phyloP scores from a whole-genome alignment of 1,140 invertebrate genomes.

The Drosophila baimaii region DNA sequence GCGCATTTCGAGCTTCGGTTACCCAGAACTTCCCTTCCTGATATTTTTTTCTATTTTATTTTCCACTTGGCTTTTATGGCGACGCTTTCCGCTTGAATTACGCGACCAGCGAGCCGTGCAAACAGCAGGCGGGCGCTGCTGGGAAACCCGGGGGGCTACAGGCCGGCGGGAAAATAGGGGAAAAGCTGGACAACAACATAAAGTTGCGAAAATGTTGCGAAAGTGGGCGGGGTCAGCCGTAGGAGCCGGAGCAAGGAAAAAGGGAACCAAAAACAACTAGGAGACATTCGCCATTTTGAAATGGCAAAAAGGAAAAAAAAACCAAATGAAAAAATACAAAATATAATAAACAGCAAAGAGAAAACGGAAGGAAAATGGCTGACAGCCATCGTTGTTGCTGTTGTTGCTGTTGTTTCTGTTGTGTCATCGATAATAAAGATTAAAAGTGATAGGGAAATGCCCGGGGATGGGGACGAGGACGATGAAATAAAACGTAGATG shows the following conservation, averaged over 20 bases:
- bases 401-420: slow-evolving; percentile 24
- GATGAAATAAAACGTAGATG: slow-evolving; percentile 1
- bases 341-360: slow-evolving; percentile 36
- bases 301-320: slow-evolving; percentile 23
- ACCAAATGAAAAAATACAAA: neutral
- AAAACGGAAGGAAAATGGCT: slow-evolving; percentile 57
- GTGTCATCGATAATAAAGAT: slow-evolving; percentile 81
- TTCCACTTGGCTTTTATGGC: slow-evolving; percentile 74
- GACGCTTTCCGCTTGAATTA: slow-evolving; percentile 79
- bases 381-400: slow-evolving; percentile 59
- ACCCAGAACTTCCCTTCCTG: neutral
- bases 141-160: slow-evolving; percentile 9
- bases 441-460: slow-evolving; percentile 52
- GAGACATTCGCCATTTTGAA: slow-evolving; percentile 64
- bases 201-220: slow-evolving; percentile 66
- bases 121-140: slow-evolving; percentile 24
- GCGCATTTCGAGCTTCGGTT: neutral
- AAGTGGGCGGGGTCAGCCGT: neutral
- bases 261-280: slow-evolving; percentile 5
- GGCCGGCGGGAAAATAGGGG: slow-evolving; percentile 3
- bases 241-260: neutral
- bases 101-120: slow-evolving; percentile 68
- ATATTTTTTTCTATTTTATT: slow-evolving; percentile 22
- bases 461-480: neutral
- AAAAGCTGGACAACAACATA: slow-evolving; percentile 60